Evolutionary conservation across 2,113 vertebrate genomes (phyloP), one percentile per base, ranked within the genome.

Genomic region (Echinops telfairi): DNA sequence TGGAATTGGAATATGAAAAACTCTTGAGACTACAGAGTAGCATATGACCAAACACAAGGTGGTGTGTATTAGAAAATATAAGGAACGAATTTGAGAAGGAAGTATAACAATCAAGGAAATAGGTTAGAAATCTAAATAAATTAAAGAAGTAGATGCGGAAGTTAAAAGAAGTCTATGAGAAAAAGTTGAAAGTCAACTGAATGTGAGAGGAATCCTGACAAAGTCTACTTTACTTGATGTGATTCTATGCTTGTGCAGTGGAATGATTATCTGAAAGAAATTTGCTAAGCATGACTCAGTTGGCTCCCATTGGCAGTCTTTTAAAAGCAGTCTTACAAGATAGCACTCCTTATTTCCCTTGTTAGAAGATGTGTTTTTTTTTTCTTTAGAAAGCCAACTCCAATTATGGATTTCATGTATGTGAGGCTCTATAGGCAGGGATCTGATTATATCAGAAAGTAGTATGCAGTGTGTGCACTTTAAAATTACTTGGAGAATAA

Each of bases 321-420:
- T 92, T 33, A 94, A 85, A 88, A 19, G 16, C 38, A 86, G 58
- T 90, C 62, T 86, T 94, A 90, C 93, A 93, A 93, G 58, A 66
- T n/a, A 81, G 68, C 1, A 66, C 88, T 96, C 78, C 86, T 86
- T 96, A 88, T 83, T 93, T 96, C 71, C 92, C 75, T 31, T 96
- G 58, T 92, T 96, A 84, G 88, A 97, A 95, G 81, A 20, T 62
- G 58, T 88, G 90, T 95, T 98, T 98, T 98, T 98, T 98, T 95
- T 94, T 93, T 98, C 97, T 97, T 97, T 96, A 97, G 95, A 98
- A 98, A 98, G 98, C 96, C 98, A 98, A 97, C 98, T 98, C 97
- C 98, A 98, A 97, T 98, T 98, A 98, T 97, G 98, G 98, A 99
- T 99, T 98, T 98, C 97, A 97, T 98, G 97, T 95, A 89, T 98